Conservation (phyloP, 2,113 vertebrate species). For the Platichthys stellatus region DNA sequence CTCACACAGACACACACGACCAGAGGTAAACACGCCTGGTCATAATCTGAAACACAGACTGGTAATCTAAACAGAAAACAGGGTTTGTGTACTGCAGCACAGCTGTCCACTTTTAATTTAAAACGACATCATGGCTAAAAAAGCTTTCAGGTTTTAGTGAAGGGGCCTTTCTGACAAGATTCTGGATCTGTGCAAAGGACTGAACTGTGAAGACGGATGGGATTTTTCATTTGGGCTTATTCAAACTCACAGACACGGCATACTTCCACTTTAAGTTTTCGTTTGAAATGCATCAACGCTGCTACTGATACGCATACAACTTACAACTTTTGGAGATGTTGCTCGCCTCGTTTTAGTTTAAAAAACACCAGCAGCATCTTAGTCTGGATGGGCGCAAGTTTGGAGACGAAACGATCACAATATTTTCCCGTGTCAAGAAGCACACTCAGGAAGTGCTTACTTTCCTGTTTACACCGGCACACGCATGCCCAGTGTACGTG, state of each 20-base stretch:
- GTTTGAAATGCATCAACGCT: no score
- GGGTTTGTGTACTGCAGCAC: not conserved
- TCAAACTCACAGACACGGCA: not conserved
- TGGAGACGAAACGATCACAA: not conserved
- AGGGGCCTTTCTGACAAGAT: no score
- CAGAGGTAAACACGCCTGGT: constrained; percentile 34
- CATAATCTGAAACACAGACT: constrained; percentile 40
- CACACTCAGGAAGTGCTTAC: no score
- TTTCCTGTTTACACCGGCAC: no score
- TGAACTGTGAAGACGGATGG: not conserved
- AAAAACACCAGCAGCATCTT: no score
- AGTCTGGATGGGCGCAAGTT: not conserved
- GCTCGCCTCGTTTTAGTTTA: no score
- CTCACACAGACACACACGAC: constrained; percentile 1
- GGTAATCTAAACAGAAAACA: not conserved
- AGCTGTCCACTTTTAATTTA: not conserved
- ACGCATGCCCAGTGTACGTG: no score
- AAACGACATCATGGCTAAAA: not conserved
- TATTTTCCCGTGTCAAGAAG: no score
- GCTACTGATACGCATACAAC: not conserved
- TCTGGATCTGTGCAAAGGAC: not conserved
- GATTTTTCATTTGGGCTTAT: not conserved
- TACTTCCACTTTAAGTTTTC: no score
- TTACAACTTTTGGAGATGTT: no score
- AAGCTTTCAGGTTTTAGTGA: not conserved